Base-by-base conservation (phyloP, 2,113 vertebrate species). In the Ceratotherium simum region DNA sequence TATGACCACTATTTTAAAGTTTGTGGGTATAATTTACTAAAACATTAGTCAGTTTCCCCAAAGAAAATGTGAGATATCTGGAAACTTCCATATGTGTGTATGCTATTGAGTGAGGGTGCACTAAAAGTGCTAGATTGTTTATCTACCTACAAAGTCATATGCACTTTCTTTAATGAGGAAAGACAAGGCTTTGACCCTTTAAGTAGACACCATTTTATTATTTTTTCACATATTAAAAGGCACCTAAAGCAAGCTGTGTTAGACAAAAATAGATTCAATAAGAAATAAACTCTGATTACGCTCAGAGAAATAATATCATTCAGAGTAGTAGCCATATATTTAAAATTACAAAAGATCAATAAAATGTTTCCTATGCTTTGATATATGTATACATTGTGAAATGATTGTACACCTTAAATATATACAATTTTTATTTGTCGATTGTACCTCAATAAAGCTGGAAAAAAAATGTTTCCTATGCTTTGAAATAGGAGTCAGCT, bases 251-350 rank as follows among this genome's bases (percentile, higher is more conserved):
- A 87, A 75, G 60, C 69, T 94, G 72, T 36, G n/a, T 58, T 1
- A 62, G 80, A 33, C 65, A 8, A 64, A 51, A 31, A 69, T 23
- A 92, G 79, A 80, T 72, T 97, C 23, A 39, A 82, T 46, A 82
- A 87, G 79, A 80, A 96, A 73, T 46, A 81, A 76, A 76, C 14
- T 5, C 23, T 94, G 36, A 16, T 82, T 73, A 56, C 2, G 80
- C 16, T n/a, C 42, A 95, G 17, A 27, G 27, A 72, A 98, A 91
- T 11, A 87, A 65, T 67, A 9, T n/a, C 2, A 0, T 48, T 96
- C 7, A 73, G 39, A 88, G 36, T 83, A 97, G 39, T 86, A 92
- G 70, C 81, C 92, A 93, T 84, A 88, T 83, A 85, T 92, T 95
- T 51, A 92, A 97, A 97, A 83, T 80, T 75, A 70, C 69, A 95